A percentile compares a stretch with the other conserved stretches of the same genome.
These are phyloP conservation scores for Macropis europaea DNA, from an alignment of 2,888 invertebrate species.

Conservation along the genomic window DNA sequence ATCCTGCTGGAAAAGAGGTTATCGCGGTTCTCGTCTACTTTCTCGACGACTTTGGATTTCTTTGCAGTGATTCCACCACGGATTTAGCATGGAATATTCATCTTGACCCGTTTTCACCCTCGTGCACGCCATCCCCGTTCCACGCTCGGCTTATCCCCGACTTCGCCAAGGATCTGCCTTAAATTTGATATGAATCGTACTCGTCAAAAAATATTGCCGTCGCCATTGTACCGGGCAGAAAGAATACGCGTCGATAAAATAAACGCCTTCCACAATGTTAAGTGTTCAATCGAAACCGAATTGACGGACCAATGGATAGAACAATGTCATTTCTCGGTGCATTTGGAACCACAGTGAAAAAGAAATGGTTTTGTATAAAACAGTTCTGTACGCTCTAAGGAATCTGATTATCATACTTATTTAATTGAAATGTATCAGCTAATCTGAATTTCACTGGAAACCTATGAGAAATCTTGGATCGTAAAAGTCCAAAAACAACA, in stretches of 20 bases:
- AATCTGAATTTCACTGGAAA: too few relatives aligned
- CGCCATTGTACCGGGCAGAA: not conserved
- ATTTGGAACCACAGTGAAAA: too few relatives aligned
- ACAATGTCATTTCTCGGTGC: too few relatives aligned
- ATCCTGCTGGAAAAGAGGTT: slow-evolving; percentile 57
- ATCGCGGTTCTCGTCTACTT: slow-evolving; percentile 36
- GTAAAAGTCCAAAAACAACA: too few relatives aligned
- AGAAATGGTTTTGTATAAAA: too few relatives aligned
- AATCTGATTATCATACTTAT: too few relatives aligned
- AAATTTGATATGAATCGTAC: slow-evolving; percentile 58
- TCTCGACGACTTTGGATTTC: slow-evolving; percentile 63
- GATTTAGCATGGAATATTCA: slow-evolving; percentile 77
- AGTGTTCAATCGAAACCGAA: too few relatives aligned
- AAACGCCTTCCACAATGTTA: not conserved
- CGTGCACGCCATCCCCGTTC: slow-evolving; percentile 58
- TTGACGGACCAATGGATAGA: too few relatives aligned
- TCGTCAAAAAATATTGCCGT: slow-evolving; percentile 1
- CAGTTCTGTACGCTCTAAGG: too few relatives aligned
- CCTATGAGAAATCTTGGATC: too few relatives aligned
- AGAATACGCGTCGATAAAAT: not conserved
- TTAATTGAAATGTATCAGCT: too few relatives aligned
- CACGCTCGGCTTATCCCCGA: slow-evolving; percentile 57
- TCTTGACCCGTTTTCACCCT: slow-evolving; percentile 70
- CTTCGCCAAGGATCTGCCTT: slow-evolving; percentile 47
- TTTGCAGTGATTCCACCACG: slow-evolving; percentile 70